Evolutionary conservation across 2,888 invertebrate species (phyloP).

Genomic region (Polydrusus pterygomalis): DNA sequence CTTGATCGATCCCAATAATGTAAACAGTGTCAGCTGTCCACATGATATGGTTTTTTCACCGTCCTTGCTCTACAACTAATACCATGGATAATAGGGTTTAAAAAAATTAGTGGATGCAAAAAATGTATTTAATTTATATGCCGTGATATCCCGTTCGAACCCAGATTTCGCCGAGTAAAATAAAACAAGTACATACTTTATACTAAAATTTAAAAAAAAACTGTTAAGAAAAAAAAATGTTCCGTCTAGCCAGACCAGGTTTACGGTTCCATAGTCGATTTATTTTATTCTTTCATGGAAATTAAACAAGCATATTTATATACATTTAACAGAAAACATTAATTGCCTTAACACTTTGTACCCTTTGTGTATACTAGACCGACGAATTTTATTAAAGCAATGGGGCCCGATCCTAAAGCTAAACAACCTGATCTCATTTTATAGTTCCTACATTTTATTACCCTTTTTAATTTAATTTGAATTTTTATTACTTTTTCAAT

Average conservation of each 20-base stretch:
- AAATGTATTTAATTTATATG: too few species aligned
- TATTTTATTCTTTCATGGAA: background rate
- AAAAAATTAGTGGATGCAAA: too few species aligned
- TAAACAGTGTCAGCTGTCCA: too few species aligned
- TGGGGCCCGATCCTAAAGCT: background rate
- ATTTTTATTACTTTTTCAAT: background rate
- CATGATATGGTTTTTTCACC: too few species aligned
- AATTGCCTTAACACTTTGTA: constrained; percentile 19
- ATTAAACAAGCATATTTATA: constrained; percentile 18
- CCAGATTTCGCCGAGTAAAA: background rate
- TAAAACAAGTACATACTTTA: background rate
- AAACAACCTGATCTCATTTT: background rate
- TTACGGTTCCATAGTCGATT: background rate
- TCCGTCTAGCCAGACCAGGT: constrained; percentile 6
- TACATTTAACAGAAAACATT: constrained; percentile 20
- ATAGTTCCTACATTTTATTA: background rate
- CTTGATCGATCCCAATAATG: too few species aligned
- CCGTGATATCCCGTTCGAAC: too few species aligned
- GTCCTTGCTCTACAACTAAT: too few species aligned
- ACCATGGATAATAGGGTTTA: too few species aligned
- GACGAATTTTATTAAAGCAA: constrained; percentile 8
- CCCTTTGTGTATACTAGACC: constrained; percentile 17
- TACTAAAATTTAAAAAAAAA: too few species aligned
- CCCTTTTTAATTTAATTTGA: constrained; percentile 8
- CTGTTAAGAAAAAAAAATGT: too few species aligned